Conservation (phyloP, 2,888 invertebrate genomes). For the Hololepta plana region DNA sequence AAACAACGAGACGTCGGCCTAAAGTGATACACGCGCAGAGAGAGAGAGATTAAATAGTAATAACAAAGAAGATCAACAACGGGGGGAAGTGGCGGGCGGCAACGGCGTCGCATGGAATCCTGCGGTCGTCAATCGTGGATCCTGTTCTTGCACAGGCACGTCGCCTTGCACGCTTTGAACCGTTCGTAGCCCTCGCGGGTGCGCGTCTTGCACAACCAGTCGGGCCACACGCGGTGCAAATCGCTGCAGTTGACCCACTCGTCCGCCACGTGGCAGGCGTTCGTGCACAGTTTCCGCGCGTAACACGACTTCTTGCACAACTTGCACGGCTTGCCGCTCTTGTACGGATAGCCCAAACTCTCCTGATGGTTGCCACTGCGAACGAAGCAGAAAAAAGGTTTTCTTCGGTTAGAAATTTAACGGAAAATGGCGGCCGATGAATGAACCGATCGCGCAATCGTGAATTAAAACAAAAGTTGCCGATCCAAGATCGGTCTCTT, state of each 20-base stretch:
- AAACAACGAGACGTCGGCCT: no score
- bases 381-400: constrained; percentile 11
- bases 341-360: constrained; percentile 47
- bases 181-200: constrained; percentile 35
- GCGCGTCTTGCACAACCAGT: constrained; percentile 36
- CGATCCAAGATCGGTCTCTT: no score
- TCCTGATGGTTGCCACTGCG: constrained; percentile 51
- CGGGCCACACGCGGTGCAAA: constrained; percentile 35
- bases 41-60: no score
- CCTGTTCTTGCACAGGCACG: constrained; percentile 47
- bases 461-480: constrained; percentile 4
- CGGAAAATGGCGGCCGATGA: background rate
- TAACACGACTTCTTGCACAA: constrained; percentile 46
- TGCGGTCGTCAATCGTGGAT: constrained; percentile 28
- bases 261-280: constrained; percentile 49
- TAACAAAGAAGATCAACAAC: no score
- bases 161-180: constrained; percentile 45
- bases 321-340: constrained; percentile 42
- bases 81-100: no score
- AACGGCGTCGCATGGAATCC: no score
- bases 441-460: background rate
- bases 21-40: no score
- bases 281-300: constrained; percentile 46
- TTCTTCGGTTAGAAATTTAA: constrained; percentile 1
- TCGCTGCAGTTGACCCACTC: constrained; percentile 55